phyloP scores from a whole-genome alignment of 2,113 vertebrate species.

The Daboia siamensis region DNA sequence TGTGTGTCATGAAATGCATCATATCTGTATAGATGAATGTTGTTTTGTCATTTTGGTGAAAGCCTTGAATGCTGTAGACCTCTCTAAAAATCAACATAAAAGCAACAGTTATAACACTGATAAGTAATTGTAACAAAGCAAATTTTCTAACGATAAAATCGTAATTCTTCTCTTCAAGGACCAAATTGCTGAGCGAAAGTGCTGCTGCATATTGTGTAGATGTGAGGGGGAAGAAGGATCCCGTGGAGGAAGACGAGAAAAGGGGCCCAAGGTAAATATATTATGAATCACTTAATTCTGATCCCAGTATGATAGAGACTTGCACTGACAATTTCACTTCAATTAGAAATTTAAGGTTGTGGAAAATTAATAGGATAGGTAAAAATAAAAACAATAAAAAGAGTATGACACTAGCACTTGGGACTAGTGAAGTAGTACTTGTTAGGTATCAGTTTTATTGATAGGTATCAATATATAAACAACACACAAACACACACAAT shows the following conservation, averaged over 20 bases:
- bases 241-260: neutral
- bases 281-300: neutral
- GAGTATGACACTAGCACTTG: neutral
- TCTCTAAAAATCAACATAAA: neutral
- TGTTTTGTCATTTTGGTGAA: neutral
- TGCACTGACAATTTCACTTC: neutral
- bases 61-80: neutral
- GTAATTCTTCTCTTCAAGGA: conserved; percentile 8
- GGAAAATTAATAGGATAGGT: neutral
- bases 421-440: neutral
- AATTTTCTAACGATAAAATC: neutral
- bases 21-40: neutral
- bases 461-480: neutral
- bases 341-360: neutral
- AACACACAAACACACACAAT: neutral
- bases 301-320: neutral
- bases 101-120: neutral
- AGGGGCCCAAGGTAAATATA: neutral
- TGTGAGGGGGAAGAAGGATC: conserved; percentile 4
- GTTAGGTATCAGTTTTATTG: neutral
- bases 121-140: neutral
- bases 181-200: conserved; percentile 18
- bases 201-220: conserved; percentile 8
- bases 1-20: neutral
- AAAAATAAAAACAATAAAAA: neutral